phyloP scores from a whole-genome alignment of 2,888 invertebrate species.

The Neoaliturus tenellus region DNA sequence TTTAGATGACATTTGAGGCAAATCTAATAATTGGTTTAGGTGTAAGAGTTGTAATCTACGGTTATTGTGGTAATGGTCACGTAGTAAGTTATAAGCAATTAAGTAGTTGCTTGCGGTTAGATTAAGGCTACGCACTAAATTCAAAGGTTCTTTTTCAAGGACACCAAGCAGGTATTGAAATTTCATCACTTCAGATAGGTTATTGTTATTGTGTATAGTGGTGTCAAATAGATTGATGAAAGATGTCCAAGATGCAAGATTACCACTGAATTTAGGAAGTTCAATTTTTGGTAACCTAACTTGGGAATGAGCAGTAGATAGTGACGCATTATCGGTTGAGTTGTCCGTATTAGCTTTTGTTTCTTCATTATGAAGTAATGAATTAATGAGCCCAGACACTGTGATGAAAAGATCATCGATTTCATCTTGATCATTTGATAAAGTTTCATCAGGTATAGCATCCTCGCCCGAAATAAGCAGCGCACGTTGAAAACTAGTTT shows the following conservation, averaged over 20 bases:
- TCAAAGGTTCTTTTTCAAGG: background rate
- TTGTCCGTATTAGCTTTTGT: background rate
- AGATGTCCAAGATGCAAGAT: background rate
- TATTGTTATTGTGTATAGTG: background rate
- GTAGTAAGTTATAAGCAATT: slow-evolving; percentile 1
- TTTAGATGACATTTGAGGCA: background rate
- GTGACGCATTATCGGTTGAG: background rate
- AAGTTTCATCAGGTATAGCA: background rate
- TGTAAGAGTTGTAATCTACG: background rate
- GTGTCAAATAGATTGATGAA: slow-evolving; percentile 13
- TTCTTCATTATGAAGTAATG: background rate
- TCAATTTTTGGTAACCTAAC: background rate
- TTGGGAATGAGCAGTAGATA: background rate
- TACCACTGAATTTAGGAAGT: background rate
- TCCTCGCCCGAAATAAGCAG: background rate
- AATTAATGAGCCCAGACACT: background rate
- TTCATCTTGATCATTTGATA: background rate
- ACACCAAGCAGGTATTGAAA: background rate
- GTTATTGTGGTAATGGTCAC: slow-evolving; percentile 12
- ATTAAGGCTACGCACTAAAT: background rate
- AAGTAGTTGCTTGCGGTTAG: slow-evolving; percentile 1
- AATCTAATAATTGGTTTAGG: slow-evolving; percentile 12
- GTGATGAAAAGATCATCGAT: background rate
- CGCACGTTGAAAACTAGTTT: background rate
- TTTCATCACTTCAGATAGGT: background rate